Percentiles rank a stretch among this genome's conserved stretches.
Conservation (phyloP, 2,113 vertebrate species). For the Corythaeola cristata region DNA sequence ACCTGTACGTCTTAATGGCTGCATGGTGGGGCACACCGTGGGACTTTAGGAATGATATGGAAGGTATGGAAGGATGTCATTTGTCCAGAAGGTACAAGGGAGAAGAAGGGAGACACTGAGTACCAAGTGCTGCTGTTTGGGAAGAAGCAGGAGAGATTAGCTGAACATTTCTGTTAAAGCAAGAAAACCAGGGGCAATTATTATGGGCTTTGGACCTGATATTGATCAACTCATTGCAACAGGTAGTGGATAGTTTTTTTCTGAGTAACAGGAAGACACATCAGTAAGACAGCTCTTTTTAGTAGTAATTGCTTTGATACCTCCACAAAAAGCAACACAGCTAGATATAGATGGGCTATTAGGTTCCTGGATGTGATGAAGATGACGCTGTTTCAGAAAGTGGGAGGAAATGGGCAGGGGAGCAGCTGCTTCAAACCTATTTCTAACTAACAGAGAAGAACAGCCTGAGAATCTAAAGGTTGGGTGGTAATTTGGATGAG, state of each 20-base stretch:
- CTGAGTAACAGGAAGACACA: not conserved
- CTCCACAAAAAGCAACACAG: not conserved
- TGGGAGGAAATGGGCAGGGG: not conserved
- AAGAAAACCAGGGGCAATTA: not conserved
- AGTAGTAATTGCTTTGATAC: not conserved
- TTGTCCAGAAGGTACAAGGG: not conserved
- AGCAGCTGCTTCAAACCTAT: not conserved
- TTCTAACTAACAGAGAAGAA: slow-evolving; percentile 5
- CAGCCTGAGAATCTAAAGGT: not conserved
- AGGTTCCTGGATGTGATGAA: not conserved
- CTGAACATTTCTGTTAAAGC: not conserved
- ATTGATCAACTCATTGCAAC: not conserved
- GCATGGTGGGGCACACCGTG: not conserved
- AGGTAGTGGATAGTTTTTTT: not conserved
- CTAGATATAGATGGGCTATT: not conserved
- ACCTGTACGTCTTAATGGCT: not conserved
- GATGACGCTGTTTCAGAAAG: not conserved
- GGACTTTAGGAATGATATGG: not conserved
- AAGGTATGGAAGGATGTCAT: not conserved
- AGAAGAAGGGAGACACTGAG: not conserved
- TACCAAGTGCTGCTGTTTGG: not conserved
- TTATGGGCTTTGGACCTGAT: not conserved
- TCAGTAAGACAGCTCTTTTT: not conserved
- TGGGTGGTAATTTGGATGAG: not conserved
- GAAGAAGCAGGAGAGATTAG: not conserved